These are phyloP conservation scores for Stenotaenia linearis DNA, from an alignment of 2,888 invertebrate species.

Conservation along the genomic window DNA sequence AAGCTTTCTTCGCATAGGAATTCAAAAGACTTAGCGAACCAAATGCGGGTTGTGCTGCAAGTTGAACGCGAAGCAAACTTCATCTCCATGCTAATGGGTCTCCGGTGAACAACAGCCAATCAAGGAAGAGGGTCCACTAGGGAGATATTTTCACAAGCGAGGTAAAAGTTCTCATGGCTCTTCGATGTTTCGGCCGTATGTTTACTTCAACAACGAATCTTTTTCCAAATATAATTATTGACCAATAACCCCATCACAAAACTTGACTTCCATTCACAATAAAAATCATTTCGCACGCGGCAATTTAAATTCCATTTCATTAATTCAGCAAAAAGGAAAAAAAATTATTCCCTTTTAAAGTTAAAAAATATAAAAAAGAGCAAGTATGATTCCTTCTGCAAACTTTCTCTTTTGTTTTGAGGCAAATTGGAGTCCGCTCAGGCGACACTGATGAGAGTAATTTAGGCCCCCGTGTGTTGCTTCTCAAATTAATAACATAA, in stretches of 20 bases:
- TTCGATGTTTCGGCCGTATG: slow-evolving; percentile 1
- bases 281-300: not conserved
- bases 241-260: not conserved
- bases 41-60: not conserved
- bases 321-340: not conserved
- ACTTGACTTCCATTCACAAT: not conserved
- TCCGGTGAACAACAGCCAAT: slow-evolving; percentile 12
- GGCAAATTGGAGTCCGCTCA: slow-evolving; percentile 19
- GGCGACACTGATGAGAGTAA: slow-evolving; percentile 15
- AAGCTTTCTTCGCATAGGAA: not conserved
- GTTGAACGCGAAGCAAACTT: slow-evolving; percentile 15
- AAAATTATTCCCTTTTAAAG: not conserved
- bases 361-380: not conserved
- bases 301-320: not conserved
- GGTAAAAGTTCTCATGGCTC: slow-evolving; percentile 15
- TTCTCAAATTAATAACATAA: slow-evolving; percentile 15
- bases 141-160: slow-evolving; percentile 19
- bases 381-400: not conserved
- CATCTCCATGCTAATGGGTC: slow-evolving; percentile 10
- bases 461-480: slow-evolving; percentile 19
- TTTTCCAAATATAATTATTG: not conserved
- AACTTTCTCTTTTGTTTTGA: slow-evolving; percentile 15
- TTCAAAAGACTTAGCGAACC: not conserved
- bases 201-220: not conserved
- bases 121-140: slow-evolving; percentile 7